These are phyloP conservation scores for Chironomus tentans DNA, from an alignment of 2,888 invertebrate species.

Conservation along the genomic window DNA sequence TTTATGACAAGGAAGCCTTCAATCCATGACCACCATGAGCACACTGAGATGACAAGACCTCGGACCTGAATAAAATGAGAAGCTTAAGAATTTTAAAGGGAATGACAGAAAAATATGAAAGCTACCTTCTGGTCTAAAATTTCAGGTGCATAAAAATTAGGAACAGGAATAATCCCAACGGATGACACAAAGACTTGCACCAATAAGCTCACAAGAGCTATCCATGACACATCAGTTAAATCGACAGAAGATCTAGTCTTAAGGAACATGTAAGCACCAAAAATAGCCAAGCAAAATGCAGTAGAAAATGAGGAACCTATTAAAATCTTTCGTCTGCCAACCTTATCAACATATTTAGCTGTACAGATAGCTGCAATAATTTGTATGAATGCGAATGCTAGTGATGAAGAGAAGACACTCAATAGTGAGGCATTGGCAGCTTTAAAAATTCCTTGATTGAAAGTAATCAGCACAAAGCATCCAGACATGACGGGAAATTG, in stretches of 20 bases:
- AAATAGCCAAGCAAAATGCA: conserved; percentile 29
- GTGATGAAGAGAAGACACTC: conserved; percentile 14
- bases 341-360: conserved; percentile 35
- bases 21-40: conserved; percentile 5
- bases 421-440: neutral
- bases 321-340: conserved; percentile 36
- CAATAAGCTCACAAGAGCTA: conserved; percentile 2
- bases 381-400: conserved; percentile 19
- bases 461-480: conserved; percentile 18
- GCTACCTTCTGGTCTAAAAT: conserved; percentile 22
- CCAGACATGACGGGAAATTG: conserved; percentile 21
- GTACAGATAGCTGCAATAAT: conserved; percentile 13
- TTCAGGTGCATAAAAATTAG: conserved; percentile 14
- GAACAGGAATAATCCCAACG: conserved; percentile 15
- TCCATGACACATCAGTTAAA: neutral
- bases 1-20: conserved; percentile 7
- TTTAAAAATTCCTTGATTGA: conserved; percentile 19
- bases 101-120: neutral
- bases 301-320: conserved; percentile 36
- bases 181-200: conserved; percentile 11
- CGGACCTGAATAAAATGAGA: conserved; percentile 2
- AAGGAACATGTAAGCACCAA: conserved; percentile 18
- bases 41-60: conserved; percentile 5
- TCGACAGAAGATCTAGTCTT: neutral
- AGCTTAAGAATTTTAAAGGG: neutral